Evolutionary conservation across 2,113 vertebrate species (phyloP).

Genomic region (Lophotis ruficrista): DNA sequence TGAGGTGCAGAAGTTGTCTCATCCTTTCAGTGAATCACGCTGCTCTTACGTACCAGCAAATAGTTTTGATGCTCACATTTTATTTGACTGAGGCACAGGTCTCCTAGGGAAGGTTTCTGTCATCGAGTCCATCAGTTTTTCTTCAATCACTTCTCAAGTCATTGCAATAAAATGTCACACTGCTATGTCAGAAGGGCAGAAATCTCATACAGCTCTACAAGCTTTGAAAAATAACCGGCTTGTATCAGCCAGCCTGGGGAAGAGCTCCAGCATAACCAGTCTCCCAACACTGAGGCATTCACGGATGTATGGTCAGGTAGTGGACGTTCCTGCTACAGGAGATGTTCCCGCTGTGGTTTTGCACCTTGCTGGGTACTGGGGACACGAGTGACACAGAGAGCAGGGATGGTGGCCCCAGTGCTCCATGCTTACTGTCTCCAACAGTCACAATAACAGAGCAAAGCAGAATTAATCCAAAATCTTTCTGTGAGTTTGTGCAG

Average conservation of each 20-base stretch:
- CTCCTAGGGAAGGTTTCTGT: background rate
- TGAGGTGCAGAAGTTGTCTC: background rate
- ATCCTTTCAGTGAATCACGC: background rate
- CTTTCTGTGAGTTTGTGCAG: background rate
- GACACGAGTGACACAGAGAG: no score
- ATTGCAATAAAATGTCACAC: background rate
- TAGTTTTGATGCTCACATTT: background rate
- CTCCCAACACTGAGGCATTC: accelerated
- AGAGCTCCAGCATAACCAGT: background rate
- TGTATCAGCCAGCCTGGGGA: accelerated
- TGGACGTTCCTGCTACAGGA: background rate
- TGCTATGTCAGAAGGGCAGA: background rate
- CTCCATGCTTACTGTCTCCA: background rate
- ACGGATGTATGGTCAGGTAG: background rate
- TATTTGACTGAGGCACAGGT: background rate
- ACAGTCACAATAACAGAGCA: background rate
- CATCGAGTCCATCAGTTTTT: background rate
- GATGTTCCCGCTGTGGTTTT: background rate
- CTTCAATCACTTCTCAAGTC: background rate
- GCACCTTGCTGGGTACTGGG: background rate
- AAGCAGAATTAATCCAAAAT: background rate
- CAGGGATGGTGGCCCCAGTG: background rate
- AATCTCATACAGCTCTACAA: background rate
- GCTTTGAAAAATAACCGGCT: background rate
- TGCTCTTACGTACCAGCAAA: background rate